A percentile compares a stretch with the other conserved stretches of the same genome.
These are phyloP conservation scores for Knipowitschia caucasica DNA, from an alignment of 2,797 vertebrate genomes.

Conservation along the genomic window DNA sequence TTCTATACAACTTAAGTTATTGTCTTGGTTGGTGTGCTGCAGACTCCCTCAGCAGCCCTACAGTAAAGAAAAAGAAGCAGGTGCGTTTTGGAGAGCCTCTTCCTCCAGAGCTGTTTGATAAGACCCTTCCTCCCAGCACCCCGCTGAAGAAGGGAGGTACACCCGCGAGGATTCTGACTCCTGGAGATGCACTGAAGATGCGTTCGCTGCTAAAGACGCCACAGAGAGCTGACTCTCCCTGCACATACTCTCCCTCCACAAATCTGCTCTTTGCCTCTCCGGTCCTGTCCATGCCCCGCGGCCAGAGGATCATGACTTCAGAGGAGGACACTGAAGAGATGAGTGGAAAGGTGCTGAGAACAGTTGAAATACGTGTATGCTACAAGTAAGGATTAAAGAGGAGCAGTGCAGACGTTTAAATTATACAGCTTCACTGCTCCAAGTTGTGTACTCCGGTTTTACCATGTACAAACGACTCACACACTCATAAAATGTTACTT, in stretches of 20 bases:
- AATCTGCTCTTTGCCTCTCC: conserved; percentile 56
- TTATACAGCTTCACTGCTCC: too few species aligned
- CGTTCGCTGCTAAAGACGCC: conserved; percentile 73
- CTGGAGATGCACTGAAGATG: conserved; percentile 33
- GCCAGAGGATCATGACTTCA: not conserved
- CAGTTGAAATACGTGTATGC: not conserved
- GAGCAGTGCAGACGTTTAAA: too few species aligned
- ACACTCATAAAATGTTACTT: too few species aligned
- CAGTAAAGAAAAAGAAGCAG: conserved; percentile 48
- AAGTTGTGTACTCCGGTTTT: too few species aligned
- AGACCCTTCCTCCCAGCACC: conserved; percentile 75
- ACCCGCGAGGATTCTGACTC: conserved; percentile 46
- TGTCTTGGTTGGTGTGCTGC: conserved; percentile 37
- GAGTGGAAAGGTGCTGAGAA: conserved; percentile 33
- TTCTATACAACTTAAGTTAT: not conserved
- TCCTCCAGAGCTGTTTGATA: conserved; percentile 77
- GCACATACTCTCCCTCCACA: not conserved
- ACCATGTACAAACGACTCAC: too few species aligned
- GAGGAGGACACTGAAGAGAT: conserved; percentile 11
- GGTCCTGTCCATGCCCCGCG: conserved; percentile 16
- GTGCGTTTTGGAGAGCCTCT: conserved; percentile 75
- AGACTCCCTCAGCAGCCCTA: not conserved
- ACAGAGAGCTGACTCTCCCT: conserved; percentile 40
- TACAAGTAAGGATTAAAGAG: not conserved
- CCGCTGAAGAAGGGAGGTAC: conserved; percentile 74